phyloP scores from a whole-genome alignment of 2,888 invertebrate genomes.

The Pseudoips prasinana region DNA sequence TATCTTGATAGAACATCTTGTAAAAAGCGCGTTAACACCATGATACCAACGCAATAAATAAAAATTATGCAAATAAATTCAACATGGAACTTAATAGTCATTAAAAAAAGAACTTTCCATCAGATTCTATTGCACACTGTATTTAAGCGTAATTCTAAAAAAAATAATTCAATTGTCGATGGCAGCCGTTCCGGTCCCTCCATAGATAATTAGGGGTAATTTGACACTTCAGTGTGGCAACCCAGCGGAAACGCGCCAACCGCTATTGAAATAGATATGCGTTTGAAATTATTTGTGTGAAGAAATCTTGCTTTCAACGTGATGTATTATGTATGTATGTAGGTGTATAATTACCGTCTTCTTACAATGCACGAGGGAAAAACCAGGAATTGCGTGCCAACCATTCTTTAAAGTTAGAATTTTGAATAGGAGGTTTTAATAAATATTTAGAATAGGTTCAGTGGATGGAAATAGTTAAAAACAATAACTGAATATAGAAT shows the following conservation, averaged over 20 bases:
- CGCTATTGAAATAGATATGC: constrained; percentile 36
- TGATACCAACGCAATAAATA: constrained; percentile 4
- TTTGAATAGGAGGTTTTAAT: no score
- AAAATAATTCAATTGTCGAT: constrained; percentile 40
- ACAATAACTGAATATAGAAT: no score
- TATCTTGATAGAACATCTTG: constrained; percentile 7
- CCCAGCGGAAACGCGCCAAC: constrained; percentile 38
- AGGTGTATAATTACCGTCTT: background rate
- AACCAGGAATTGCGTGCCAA: no score
- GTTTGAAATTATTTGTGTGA: constrained; percentile 28
- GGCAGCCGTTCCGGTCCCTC: constrained; percentile 42
- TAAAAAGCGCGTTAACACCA: constrained; percentile 6
- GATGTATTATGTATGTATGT: background rate
- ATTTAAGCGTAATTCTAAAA: constrained; percentile 38
- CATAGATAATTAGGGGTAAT: constrained; percentile 52
- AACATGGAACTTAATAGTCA: constrained; percentile 29
- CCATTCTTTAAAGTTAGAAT: no score
- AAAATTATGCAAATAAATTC: constrained; percentile 29
- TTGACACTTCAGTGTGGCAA: constrained; percentile 47
- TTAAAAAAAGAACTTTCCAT: constrained; percentile 26
- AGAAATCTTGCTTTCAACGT: constrained; percentile 15
- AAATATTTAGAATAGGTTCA: no score
- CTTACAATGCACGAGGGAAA: background rate
- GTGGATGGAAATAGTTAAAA: no score
- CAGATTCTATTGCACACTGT: constrained; percentile 35